Evolutionary conservation across 2,113 vertebrate genomes (phyloP).

Genomic region (Engystomops pustulosus): DNA sequence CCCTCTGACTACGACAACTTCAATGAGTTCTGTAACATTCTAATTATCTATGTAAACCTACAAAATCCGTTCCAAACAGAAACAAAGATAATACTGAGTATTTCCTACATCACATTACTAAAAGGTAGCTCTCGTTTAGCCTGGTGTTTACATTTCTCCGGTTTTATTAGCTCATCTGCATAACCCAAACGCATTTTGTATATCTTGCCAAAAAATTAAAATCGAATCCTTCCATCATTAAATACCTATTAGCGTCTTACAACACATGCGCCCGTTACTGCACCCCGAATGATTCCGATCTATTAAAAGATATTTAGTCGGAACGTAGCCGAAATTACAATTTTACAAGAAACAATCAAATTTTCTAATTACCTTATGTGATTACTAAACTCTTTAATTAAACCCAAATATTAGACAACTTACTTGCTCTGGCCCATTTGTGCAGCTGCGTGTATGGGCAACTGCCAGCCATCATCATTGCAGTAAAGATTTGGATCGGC

Average conservation of each 20-base stretch:
- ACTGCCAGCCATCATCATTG: conserved; percentile 84
- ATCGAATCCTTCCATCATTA: conserved; percentile 41
- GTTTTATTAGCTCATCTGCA: neutral
- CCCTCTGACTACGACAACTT: too few species aligned
- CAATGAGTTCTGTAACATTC: too few species aligned
- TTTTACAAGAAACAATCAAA: conserved; percentile 52
- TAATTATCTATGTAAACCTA: too few species aligned
- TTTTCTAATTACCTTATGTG: conserved; percentile 48
- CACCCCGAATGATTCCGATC: conserved; percentile 10
- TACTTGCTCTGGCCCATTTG: conserved; percentile 86
- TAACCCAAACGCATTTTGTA: neutral
- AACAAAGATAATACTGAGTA: too few species aligned
- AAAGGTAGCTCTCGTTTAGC: neutral
- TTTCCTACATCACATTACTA: neutral
- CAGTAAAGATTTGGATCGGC: conserved; percentile 88
- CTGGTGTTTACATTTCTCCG: neutral
- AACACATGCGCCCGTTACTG: conserved; percentile 2
- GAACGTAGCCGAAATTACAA: conserved; percentile 22
- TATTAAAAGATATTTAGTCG: conserved; percentile 37
- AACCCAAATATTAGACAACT: conserved; percentile 62
- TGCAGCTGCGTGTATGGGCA: conserved; percentile 91
- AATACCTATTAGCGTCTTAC: conserved; percentile 41
- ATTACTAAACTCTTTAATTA: conserved; percentile 30
- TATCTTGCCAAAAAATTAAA: conserved; percentile 44
- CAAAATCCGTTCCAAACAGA: too few species aligned